Conservation (phyloP, 2,113 vertebrate species). For the Ellobius talpinus region DNA sequence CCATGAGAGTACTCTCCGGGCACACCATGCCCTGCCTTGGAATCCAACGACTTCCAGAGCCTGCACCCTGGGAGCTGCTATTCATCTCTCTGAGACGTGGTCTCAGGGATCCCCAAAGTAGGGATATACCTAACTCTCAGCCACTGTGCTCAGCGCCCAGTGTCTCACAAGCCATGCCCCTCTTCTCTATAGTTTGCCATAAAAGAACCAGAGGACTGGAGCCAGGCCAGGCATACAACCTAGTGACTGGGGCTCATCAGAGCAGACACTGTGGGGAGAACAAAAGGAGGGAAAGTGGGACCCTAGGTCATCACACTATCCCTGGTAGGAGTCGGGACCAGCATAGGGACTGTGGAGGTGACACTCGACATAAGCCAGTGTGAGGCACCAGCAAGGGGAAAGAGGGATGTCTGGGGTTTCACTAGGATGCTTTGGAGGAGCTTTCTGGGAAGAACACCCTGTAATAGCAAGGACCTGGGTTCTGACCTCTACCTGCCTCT, state of each 20-base stretch:
- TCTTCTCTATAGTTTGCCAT: no score
- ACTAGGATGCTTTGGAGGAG: not conserved
- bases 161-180: accelerated
- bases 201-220: not conserved
- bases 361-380: not conserved
- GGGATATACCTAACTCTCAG: not conserved
- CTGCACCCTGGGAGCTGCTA: not conserved
- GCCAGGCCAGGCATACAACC: accelerated
- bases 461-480: not conserved
- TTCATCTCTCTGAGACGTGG: not conserved
- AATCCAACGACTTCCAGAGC: not conserved
- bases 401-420: not conserved
- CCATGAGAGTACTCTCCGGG: no score
- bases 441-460: accelerated
- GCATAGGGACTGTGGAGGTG: accelerated
- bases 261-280: not conserved
- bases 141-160: no score
- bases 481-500: not conserved
- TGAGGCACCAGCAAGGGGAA: accelerated
- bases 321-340: accelerated
- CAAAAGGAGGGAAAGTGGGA: accelerated
- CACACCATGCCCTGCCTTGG: not conserved
- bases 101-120: not conserved
- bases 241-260: no score
- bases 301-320: accelerated